Conservation (phyloP, 2,888 invertebrate genomes). For the Drosophila aldrichi region DNA sequence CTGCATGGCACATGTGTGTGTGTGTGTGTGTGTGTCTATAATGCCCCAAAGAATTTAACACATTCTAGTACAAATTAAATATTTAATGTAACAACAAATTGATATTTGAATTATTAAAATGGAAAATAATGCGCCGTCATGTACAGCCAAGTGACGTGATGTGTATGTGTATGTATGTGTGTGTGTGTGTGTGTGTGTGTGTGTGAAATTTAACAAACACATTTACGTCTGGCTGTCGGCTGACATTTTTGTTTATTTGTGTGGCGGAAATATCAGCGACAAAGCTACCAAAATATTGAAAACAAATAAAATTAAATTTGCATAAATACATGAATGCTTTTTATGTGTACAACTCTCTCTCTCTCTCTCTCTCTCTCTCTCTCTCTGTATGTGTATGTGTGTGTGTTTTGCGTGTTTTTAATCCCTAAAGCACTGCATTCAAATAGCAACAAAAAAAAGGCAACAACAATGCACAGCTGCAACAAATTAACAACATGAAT, state of each 20-base stretch:
- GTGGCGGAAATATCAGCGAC: slow-evolving; percentile 79
- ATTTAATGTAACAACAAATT: slow-evolving; percentile 80
- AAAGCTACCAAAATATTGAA: slow-evolving; percentile 80
- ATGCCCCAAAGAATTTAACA: slow-evolving; percentile 80
- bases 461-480: slow-evolving; percentile 55
- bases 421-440: slow-evolving; percentile 76
- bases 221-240: slow-evolving; percentile 67
- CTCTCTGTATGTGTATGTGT: background rate
- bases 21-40: slow-evolving; percentile 38
- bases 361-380: background rate
- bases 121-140: slow-evolving; percentile 77
- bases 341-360: slow-evolving; percentile 15
- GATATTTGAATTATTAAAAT: slow-evolving; percentile 80
- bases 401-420: slow-evolving; percentile 59
- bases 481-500: slow-evolving; percentile 68
- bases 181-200: slow-evolving; percentile 26
- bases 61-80: slow-evolving; percentile 81
- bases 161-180: slow-evolving; percentile 7
- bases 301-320: slow-evolving; percentile 80
- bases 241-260: slow-evolving; percentile 74
- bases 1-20: slow-evolving; percentile 52
- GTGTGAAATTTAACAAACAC: slow-evolving; percentile 62
- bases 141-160: slow-evolving; percentile 45
- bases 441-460: slow-evolving; percentile 48
- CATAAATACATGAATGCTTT: slow-evolving; percentile 72